phyloP scores from a whole-genome alignment of 2,888 invertebrate genomes.

The Aproaerema taeniolella region DNA sequence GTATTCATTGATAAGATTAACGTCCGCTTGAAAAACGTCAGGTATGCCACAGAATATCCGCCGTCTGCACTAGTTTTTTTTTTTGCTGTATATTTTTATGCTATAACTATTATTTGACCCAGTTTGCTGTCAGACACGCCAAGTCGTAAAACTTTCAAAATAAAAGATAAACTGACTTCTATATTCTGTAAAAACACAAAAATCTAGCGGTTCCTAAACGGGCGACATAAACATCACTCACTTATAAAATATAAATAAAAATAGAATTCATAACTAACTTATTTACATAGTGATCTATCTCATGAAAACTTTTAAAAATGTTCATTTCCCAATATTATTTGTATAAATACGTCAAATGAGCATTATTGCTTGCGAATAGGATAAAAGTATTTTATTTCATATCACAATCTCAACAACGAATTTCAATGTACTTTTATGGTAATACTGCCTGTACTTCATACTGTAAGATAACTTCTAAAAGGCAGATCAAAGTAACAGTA shows the following conservation, averaged over 20 bases:
- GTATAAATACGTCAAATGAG: conserved; percentile 34
- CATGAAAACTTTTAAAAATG: conserved; percentile 29
- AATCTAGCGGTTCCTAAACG: conserved; percentile 54
- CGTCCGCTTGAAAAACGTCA: too few species aligned
- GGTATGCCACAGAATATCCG: too few species aligned
- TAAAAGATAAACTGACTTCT: too few species aligned
- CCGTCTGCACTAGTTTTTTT: too few species aligned
- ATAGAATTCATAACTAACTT: conserved; percentile 53
- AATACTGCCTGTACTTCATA: conserved; percentile 14
- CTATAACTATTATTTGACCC: neutral
- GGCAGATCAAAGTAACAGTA: too few species aligned
- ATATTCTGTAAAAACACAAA: too few species aligned
- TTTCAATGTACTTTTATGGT: conserved; percentile 18
- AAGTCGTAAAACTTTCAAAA: too few species aligned
- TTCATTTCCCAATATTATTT: conserved; percentile 35
- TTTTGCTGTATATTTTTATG: too few species aligned
- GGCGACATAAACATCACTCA: conserved; percentile 30
- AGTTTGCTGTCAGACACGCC: neutral
- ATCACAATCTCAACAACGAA: conserved; percentile 33
- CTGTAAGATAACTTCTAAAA: too few species aligned
- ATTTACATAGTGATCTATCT: conserved; percentile 46
- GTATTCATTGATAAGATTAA: too few species aligned
- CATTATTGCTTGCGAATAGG: conserved; percentile 35
- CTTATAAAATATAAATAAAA: conserved; percentile 44
- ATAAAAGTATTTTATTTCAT: conserved; percentile 20